Evolutionary conservation across 2,797 vertebrate genomes (phyloP).

Genomic region (Yasuhikotakia modesta): DNA sequence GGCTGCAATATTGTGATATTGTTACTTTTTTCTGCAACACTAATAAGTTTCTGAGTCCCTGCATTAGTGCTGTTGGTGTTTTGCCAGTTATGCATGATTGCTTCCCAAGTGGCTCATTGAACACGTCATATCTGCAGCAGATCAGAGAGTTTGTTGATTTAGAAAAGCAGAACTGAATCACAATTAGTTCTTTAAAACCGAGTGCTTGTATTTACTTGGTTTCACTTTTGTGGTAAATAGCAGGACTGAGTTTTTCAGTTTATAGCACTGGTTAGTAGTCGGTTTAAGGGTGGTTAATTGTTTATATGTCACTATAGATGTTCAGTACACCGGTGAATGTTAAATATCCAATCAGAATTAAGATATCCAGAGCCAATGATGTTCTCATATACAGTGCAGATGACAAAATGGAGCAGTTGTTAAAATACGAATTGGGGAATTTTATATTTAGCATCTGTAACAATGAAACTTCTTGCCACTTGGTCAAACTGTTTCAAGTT

Average conservation of each 20-base stretch:
- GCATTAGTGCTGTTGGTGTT: conserved; percentile 13
- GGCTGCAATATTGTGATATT: conserved; percentile 13
- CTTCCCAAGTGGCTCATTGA: conserved; percentile 3
- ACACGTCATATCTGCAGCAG: conserved; percentile 17
- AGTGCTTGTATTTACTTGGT: neutral
- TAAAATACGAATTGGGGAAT: no score
- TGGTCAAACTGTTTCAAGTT: no score
- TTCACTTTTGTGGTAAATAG: conserved; percentile 8
- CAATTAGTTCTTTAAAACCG: neutral
- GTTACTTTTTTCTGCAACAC: conserved; percentile 13
- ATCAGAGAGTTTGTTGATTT: conserved; percentile 17
- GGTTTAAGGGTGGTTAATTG: neutral
- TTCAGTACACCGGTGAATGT: neutral
- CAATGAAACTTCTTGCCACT: no score
- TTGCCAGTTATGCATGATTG: conserved; percentile 6
- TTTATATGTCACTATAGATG: neutral
- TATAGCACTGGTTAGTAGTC: neutral
- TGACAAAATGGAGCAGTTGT: no score
- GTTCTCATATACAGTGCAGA: no score
- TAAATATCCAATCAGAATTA: neutral
- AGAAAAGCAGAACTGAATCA: conserved; percentile 2
- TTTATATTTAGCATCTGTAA: no score
- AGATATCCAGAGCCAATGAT: neutral
- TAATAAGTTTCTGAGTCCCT: conserved; percentile 25
- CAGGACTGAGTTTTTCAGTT: neutral